Evolutionary conservation across 2,888 invertebrate species (phyloP), one percentile per base, ranked within the genome.

Genomic region (Sinelater perroti): DNA sequence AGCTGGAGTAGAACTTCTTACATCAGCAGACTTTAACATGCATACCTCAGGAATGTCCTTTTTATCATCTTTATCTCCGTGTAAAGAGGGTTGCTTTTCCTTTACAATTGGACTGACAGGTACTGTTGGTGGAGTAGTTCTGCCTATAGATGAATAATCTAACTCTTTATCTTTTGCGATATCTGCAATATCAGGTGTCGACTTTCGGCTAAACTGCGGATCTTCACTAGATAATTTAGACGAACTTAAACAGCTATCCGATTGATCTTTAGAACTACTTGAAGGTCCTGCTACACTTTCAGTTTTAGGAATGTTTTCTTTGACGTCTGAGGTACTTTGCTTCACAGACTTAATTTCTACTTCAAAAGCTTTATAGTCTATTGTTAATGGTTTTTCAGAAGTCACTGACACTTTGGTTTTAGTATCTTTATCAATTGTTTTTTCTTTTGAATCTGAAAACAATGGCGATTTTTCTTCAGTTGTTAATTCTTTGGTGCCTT

Each of bases 111-210:
- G 88, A 73, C 88, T 87, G 0, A 87, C 87, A 16, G 88, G 87
- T 5, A 85, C 87, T 16, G 88, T 88, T 30, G 88, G 87, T 56
- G 88, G 88, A 18, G 88, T 88, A 56, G 85, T 80, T 18, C 79
- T 80, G 63, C 83, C 79, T 46, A 72, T 69, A 18, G 72, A 47
- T 42, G 72, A 47, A 46, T 73, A 72, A 54, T 73, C 68, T 35
- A 69, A 65, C 63, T 74, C 72, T 54, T 70, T 71, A 47, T 69
- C 64, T 57, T 70, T 69, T 49, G 70, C 70, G 7, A 72, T 64
- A 31, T 73, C 72, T 5, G 71, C 70, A 31, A 74, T 72, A 44
- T 76, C 76, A 10, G 75, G 74, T 24, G 74, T 73, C 21, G 73
- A 73, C 67, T 76, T 76, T 18, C 74, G 73, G 35, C 74, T 75